Base-by-base conservation (phyloP, 2,888 invertebrate species). In the Lasioglossum pauxillum region DNA sequence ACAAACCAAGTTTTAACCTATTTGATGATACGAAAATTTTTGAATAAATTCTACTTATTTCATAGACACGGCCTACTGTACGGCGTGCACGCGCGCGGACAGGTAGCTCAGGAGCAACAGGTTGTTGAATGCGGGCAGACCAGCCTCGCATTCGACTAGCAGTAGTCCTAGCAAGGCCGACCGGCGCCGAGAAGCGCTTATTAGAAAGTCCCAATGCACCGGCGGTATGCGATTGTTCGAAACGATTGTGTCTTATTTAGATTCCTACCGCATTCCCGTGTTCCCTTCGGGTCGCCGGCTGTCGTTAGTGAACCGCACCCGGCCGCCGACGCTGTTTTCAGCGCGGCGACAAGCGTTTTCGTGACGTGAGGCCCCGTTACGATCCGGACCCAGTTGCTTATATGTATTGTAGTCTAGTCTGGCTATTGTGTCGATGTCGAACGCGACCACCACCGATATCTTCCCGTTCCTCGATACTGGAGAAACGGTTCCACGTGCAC, bases 241-340 rank as follows among this genome's bases (percentile, higher is more conserved):
- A 77, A 89, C 89, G 92, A 92, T 92, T 91, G 92, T 88, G 91
- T 90, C 90, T 90, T 89, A 90, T 90, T 92, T 87, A 90, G 90
- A 92, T 91, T 89, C 90, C 88, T 79, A 69, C 87, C 88, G 90
- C 90, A 88, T 92, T 92, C 91, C 74, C 83, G 57, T 35, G 69
- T 53, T 75, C 73, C 53, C 49, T 27, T 44, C n/a, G 49, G 75
- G 31, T 64, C 23, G 57, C 71, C 69, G 57, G 44, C 46, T 79
- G 82, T 83, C 81, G 80, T 46, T 64, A 53, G 35, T 74, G 82
- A 60, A 86, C 82, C 84, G 81, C 69, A 38, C 76, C 78, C 81
- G 57, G 60, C 38, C 75, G 44, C 23, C 74, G 69, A 71, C 57
- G 71, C 73, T 35, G 75, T 83, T 84, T 84, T 77, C 74, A 60